A percentile compares a stretch with the other conserved stretches of the same genome.
Evolutionary conservation across 2,888 invertebrate genomes (phyloP).

Genomic region (Amiota minor): DNA sequence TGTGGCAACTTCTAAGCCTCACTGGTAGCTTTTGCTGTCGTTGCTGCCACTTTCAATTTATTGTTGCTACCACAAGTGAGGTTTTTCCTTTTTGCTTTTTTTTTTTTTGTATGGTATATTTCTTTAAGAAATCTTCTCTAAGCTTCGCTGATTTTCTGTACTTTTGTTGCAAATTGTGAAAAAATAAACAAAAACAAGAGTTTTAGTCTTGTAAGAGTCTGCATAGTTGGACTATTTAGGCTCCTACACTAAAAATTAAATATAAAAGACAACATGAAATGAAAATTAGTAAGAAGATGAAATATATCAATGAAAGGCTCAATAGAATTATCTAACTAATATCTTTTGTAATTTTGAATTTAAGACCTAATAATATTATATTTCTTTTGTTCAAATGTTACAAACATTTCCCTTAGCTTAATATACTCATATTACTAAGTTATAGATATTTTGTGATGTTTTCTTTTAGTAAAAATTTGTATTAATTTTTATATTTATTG

Average conservation of each 20-base stretch:
- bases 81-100: neutral
- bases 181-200: neutral
- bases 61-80: constrained; percentile 21
- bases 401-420: too few relatives aligned
- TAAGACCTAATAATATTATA: too few relatives aligned
- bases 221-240: constrained; percentile 47
- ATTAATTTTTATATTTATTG: neutral
- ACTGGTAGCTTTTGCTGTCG: constrained; percentile 29
- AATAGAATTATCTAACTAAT: too few relatives aligned
- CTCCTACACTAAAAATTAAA: constrained; percentile 8
- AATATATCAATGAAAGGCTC: neutral
- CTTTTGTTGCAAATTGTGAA: constrained; percentile 28
- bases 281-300: neutral
- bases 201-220: constrained; percentile 23
- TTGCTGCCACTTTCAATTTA: constrained; percentile 50
- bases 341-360: too few relatives aligned
- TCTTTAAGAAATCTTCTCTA: constrained; percentile 49
- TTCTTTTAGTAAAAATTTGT: too few relatives aligned
- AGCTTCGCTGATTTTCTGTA: constrained; percentile 61
- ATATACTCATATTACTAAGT: too few relatives aligned
- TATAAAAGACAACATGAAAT: neutral
- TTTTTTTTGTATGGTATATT: neutral
- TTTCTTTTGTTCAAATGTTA: too few relatives aligned
- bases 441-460: too few relatives aligned
- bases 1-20: constrained; percentile 20